Evolutionary conservation across 1,140 invertebrate species (phyloP).

Genomic region (Drosophila sechellia): DNA sequence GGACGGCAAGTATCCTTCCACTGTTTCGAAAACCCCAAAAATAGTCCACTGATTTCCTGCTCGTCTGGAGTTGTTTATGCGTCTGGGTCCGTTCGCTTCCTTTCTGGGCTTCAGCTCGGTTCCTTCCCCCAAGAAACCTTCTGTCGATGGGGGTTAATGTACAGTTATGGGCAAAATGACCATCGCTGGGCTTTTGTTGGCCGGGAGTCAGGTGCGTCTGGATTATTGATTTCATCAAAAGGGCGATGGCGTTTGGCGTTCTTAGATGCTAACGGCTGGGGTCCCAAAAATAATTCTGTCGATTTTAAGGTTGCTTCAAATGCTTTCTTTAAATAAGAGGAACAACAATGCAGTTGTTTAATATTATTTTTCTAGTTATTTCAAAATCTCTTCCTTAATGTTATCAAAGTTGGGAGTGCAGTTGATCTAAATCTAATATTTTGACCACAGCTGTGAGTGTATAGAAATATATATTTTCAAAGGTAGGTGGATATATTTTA

Average conservation of each 20-base stretch:
- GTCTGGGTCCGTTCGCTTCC: slow-evolving; percentile 50
- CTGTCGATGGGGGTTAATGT: slow-evolving; percentile 39
- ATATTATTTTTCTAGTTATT: too few relatives aligned
- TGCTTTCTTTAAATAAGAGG: too few relatives aligned
- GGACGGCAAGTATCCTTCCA: slow-evolving; percentile 5
- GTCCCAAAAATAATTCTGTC: not conserved
- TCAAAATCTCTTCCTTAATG: too few relatives aligned
- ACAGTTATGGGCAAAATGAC: slow-evolving; percentile 54
- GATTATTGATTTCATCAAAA: slow-evolving; percentile 38
- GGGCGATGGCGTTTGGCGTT: not conserved
- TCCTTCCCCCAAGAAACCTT: not conserved
- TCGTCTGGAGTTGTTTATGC: slow-evolving; percentile 63
- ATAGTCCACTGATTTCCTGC: slow-evolving; percentile 56
- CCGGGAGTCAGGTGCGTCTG: slow-evolving; percentile 31
- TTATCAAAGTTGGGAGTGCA: too few relatives aligned
- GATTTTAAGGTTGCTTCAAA: too few relatives aligned
- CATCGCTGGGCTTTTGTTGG: slow-evolving; percentile 14
- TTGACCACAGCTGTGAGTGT: not conserved
- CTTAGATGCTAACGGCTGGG: not conserved
- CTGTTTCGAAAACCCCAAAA: slow-evolving; percentile 1
- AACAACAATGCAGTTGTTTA: too few relatives aligned
- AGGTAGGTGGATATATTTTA: slow-evolving; percentile 2
- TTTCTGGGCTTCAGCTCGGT: slow-evolving; percentile 12
- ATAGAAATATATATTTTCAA: not conserved
- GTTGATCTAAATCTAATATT: too few relatives aligned